These are phyloP conservation scores for Brachyalestes nurse DNA, from an alignment of 2,797 vertebrate species.

Conservation along the genomic window DNA sequence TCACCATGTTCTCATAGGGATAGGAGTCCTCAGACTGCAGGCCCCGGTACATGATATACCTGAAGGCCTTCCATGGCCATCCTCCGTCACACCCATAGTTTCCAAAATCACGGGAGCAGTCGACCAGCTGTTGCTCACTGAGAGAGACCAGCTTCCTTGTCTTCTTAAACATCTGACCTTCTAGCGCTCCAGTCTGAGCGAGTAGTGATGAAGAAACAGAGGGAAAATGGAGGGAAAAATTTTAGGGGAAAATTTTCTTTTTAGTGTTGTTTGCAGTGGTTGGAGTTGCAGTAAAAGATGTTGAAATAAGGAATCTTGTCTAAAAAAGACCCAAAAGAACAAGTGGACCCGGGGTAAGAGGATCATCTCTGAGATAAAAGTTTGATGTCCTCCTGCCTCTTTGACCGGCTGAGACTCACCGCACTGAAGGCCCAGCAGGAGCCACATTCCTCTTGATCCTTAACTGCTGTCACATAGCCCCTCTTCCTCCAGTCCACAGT, in stretches of 20 bases:
- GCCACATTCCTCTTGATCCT: neutral
- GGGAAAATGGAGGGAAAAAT: too few species aligned
- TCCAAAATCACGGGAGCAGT: slow-evolving; percentile 77
- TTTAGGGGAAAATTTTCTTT: too few species aligned
- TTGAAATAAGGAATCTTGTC: too few species aligned
- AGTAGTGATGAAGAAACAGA: too few species aligned
- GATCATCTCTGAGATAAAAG: too few species aligned
- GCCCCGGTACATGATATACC: slow-evolving; percentile 72
- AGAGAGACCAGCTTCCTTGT: slow-evolving; percentile 77
- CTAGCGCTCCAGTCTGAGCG: too few species aligned
- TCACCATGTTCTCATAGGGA: slow-evolving; percentile 75
- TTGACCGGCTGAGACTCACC: neutral
- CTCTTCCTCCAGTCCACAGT: neutral
- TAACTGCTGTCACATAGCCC: neutral
- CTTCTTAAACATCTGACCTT: slow-evolving; percentile 78
- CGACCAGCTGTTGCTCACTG: slow-evolving; percentile 83
- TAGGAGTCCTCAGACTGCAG: slow-evolving; percentile 79
- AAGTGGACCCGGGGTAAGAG: too few species aligned
- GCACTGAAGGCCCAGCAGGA: slow-evolving; percentile 1
- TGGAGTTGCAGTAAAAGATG: too few species aligned
- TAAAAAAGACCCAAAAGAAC: too few species aligned
- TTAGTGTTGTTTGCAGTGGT: too few species aligned
- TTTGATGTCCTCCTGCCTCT: too few species aligned
- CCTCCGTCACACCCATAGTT: slow-evolving; percentile 76
- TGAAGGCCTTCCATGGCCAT: slow-evolving; percentile 74